Evolutionary conservation across 2,888 invertebrate species (phyloP), one percentile per base, ranked within the genome.

Genomic region (Rhingia rostrata): DNA sequence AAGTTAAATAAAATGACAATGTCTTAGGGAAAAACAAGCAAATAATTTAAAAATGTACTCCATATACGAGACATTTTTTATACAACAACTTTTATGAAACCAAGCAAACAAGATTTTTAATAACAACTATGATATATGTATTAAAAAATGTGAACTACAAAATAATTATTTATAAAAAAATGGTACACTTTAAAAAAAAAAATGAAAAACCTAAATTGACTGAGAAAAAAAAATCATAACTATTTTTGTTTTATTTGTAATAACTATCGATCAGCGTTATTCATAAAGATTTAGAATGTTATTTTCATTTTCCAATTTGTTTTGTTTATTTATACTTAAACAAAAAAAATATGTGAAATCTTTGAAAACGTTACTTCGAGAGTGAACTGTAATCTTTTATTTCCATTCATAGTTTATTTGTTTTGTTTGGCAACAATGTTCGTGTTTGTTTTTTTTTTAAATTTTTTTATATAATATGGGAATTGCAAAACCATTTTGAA

Each of bases 211-310:
- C 66, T 32, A 43, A 69, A 77, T 70, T 77, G 77, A 81, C 77
- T 81, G 81, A 81, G n/a, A 64, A 64, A 47, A 22, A 41, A 53
- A 43, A 39, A 61, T 56, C 73, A 73, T 67, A 66, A 33, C 35
- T 39, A 32, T 22, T 1, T 12, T 47, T 41, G n/a, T 53, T 12
- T 12, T 32, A 54, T 56, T 61, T 37, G 63, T 43, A 14, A 22
- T 54, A 63, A 9, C 30, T 22, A 49, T 9, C 54, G 54, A 47
- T 41, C n/a, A 37, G 35, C 14, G 12, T 70, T 63, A 45, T 63
- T 32, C 45, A 37, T 9, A 9, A 45, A 14, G 5, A 56, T 32
- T 37, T 22, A 3, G 53, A n/a, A 5, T 22, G 37, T 30, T 12
- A 47, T 61, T 22, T 6, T 7, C 47, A 7, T 22, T 7, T 4